Evolutionary conservation across 2,888 invertebrate genomes (phyloP), one percentile per base, ranked within the genome.

Genomic region (Trachelus tabidus): DNA sequence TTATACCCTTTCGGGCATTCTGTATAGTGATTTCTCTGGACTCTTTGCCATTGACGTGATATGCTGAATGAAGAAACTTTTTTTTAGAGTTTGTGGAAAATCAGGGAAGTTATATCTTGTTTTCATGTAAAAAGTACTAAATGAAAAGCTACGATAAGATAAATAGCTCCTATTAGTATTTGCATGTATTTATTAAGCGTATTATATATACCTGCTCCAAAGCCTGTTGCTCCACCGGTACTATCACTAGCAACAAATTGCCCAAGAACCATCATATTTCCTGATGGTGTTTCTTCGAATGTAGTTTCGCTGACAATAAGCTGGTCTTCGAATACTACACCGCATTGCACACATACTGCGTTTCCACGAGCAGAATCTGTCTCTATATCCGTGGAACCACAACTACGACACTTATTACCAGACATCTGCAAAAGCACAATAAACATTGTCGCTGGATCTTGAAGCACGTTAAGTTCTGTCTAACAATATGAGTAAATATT

Each of bases 271-370:
- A 96, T 95, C 75, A 95, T 94, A 12, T 96, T 96, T 35, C 99
- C 99, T 89, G 96, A 96, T 12, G 96, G 95, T 89, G 96, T 96
- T 91, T 99, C 99, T 91, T 98, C 97, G 89, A 99, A 99, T 91
- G 98, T 97, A 34, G 99, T 96, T 91, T 99, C 99, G 3, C 98
- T 97, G 34, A 99, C 98, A 89, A 99, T 99, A 77, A 98, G 96
- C 87, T 97, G 98, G 89, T 99, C 98, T 91, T 99, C 99, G 30
- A 99, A 92, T 1, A 99, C 99, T 11, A 97, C 96, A 35, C 99
- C 99, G 92, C 99, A 99, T 89, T 95, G 96, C 35, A 97, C 98
- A 91, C 99, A 99, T 1, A 99, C 98, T 12, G 97, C 96, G 94
- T 99, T 98, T 68, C 99, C 99, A 87, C 98, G 94, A 34, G 97